Percentiles rank a stretch among this genome's conserved stretches.
Evolutionary conservation across 2,113 vertebrate genomes (phyloP).

Genomic region (Zosterops pallidus): DNA sequence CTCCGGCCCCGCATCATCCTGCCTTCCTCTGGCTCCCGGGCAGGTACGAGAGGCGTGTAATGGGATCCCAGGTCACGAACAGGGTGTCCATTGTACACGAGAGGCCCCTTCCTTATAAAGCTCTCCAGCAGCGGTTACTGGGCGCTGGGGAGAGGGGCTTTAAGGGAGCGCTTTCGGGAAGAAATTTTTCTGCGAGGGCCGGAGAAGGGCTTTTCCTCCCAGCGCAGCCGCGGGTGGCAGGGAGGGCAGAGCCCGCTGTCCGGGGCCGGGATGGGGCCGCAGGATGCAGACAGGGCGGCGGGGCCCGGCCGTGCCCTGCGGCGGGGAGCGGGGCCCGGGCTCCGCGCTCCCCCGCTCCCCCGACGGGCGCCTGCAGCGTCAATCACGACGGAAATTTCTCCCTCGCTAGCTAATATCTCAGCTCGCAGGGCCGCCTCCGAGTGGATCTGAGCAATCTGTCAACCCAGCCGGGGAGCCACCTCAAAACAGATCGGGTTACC

Average conservation of each 20-base stretch:
- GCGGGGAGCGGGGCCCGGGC: neutral
- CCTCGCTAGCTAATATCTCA: constrained; percentile 75
- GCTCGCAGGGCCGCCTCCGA: constrained; percentile 79
- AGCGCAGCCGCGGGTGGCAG: neutral
- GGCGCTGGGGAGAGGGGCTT: neutral
- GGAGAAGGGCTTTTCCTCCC: neutral
- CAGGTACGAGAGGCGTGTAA: constrained; percentile 33
- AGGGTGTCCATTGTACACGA: constrained; percentile 25
- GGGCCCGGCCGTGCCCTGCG: neutral
- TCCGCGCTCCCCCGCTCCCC: constrained; percentile 1
- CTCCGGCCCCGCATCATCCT: neutral
- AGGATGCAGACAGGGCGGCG: neutral
- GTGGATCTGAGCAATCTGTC: constrained; percentile 85
- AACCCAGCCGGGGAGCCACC: constrained; percentile 88
- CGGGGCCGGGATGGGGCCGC: neutral
- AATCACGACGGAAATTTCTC: constrained; percentile 82
- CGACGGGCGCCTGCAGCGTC: constrained; percentile 77
- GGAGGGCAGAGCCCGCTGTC: neutral
- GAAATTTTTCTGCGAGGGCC: neutral
- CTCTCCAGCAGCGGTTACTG: neutral
- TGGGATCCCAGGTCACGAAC: constrained; percentile 30
- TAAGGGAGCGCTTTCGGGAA: neutral
- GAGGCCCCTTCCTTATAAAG: constrained; percentile 39
- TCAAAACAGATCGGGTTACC: constrained; percentile 93
- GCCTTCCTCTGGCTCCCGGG: neutral